Conservation (phyloP, 2,797 vertebrate species). For the Tarsius wallacei region DNA sequence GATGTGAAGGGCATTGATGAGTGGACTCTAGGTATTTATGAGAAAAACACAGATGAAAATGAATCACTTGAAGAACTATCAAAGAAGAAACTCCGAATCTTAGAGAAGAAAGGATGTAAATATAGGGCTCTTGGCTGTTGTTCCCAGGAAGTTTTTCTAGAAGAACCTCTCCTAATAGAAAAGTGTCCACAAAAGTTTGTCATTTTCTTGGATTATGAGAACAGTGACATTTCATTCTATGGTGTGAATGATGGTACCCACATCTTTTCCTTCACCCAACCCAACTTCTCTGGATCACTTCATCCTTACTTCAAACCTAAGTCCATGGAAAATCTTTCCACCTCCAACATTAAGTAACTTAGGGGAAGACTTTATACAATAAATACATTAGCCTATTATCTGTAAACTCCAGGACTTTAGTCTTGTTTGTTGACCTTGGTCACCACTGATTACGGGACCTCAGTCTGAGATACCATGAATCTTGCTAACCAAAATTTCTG, state of each 20-base stretch:
- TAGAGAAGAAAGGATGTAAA: conserved; percentile 89
- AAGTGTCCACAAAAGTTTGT: neutral
- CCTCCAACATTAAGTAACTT: neutral
- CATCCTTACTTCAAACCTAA: conserved; percentile 92
- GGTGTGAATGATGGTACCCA: too few species aligned
- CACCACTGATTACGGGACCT: neutral
- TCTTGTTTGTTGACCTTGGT: neutral
- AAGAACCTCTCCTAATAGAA: neutral
- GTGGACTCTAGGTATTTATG: conserved; percentile 92
- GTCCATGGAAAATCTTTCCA: neutral
- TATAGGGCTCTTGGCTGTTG: conserved; percentile 91
- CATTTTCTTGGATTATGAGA: too few species aligned
- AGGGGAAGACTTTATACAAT: neutral
- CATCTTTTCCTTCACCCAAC: too few species aligned
- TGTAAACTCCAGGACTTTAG: neutral
- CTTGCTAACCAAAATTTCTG: neutral
- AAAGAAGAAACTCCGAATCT: conserved; percentile 90
- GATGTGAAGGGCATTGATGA: conserved; percentile 88
- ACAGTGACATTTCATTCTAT: too few species aligned
- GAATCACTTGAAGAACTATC: conserved; percentile 88
- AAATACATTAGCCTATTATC: neutral
- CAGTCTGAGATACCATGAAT: neutral
- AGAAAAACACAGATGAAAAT: conserved; percentile 88
- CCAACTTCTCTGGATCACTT: conserved; percentile 86
- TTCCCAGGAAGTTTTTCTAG: neutral